Evolutionary conservation across 2,888 invertebrate genomes (phyloP), one percentile per base, ranked within the genome.

Genomic region (Leptinotarsa juncta): DNA sequence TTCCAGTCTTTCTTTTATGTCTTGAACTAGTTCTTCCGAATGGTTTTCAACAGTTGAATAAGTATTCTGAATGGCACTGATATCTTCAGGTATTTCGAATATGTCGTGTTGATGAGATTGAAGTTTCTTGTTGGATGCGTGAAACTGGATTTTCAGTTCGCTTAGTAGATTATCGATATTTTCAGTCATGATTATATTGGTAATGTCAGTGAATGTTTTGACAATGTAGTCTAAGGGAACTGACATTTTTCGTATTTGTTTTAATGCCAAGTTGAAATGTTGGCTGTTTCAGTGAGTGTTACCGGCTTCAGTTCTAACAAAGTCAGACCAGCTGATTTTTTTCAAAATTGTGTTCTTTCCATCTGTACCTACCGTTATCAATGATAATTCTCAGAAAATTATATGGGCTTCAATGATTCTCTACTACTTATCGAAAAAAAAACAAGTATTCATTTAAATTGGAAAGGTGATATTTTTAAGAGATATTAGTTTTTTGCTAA

Each of bases 11-110:
- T 74, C 79, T 5, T 81, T 76, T 32, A 83, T 74, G 57, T 73
- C 77, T 12, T 72, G 60, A 71, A 78, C 80, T 42, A 81, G 71
- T 12, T 70, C 68, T 23, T 77, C 73, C 42, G 82, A 51, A 18
- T 82, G 78, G 20, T 80, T 79, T 26, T 76, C 73, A 2, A 82
- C 77, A 18, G 77, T 60, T 65, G 80, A 77, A 68, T 79, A 81
- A n/a, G 79, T 74, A 60, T 82, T 79, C 72, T 81, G 81, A 50
- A 83, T 80, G 15, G 77, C 70, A 67, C 80, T 82, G 4, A 68
- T 42, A 62, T 73, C 73, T 55, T 73, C 60, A 1, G 69, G 66
- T 53, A 71, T 71, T 14, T 65, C 57, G 7, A 62, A 55, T n/a
- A 7, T 15, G 23, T 68, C 75, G 50, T 67, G 15, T 60, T 50